These are phyloP conservation scores for Cyprinodon variegatus DNA, from an alignment of 2,113 vertebrate genomes.

Conservation along the genomic window DNA sequence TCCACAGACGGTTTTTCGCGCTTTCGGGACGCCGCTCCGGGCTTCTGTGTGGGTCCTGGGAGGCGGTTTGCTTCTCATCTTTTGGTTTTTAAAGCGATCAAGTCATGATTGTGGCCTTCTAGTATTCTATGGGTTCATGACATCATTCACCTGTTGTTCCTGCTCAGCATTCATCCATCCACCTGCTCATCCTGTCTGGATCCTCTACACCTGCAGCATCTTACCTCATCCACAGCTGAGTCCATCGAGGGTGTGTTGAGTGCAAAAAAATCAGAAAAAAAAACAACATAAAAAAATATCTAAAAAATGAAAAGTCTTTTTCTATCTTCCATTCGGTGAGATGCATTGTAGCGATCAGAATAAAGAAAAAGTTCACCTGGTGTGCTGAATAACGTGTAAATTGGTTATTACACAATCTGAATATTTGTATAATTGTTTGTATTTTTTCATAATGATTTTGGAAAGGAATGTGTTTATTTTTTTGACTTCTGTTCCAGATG, in stretches of 20 bases:
- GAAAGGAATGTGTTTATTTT: slow-evolving; percentile 85
- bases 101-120: slow-evolving; percentile 82
- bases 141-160: slow-evolving; percentile 43
- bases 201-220: slow-evolving; percentile 65
- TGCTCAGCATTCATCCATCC: slow-evolving; percentile 24
- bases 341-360: slow-evolving; percentile 83
- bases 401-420: slow-evolving; percentile 84
- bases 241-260: slow-evolving; percentile 73
- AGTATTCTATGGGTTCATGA: slow-evolving; percentile 78
- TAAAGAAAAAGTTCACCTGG: slow-evolving; percentile 78
- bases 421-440: slow-evolving; percentile 87
- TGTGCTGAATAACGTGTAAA: slow-evolving; percentile 84
- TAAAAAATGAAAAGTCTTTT: slow-evolving; percentile 60
- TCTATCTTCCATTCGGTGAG: slow-evolving; percentile 82
- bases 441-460: slow-evolving; percentile 87
- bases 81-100: slow-evolving; percentile 48
- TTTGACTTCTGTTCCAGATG: slow-evolving; percentile 83
- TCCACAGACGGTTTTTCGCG: not conserved
- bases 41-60: slow-evolving; percentile 22
- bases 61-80: slow-evolving; percentile 35
- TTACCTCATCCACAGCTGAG: slow-evolving; percentile 78
- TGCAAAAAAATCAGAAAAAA: slow-evolving; percentile 63
- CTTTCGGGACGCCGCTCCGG: not conserved
- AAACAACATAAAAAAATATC: not conserved
- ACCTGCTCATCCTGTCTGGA: slow-evolving; percentile 60